These are phyloP conservation scores for Hydra vulgaris DNA, from an alignment of 30 jellyfish, hydroid and myxozoan species.

Conservation along the genomic window DNA sequence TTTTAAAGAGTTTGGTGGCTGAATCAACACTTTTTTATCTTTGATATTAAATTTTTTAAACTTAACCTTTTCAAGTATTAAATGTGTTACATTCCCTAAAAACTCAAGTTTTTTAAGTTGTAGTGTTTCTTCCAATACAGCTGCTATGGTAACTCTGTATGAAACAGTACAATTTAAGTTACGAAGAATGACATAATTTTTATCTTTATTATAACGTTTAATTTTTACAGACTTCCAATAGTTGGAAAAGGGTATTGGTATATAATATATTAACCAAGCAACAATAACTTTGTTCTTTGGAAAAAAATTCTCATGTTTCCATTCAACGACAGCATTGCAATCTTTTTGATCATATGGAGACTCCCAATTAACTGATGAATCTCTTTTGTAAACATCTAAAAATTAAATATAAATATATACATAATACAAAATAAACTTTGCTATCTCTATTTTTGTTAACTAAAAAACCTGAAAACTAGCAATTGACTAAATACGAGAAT, in stretches of 20 bases:
- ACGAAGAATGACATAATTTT: neutral
- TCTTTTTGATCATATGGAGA: conserved; percentile 10
- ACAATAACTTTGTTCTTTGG: neutral
- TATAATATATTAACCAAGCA: conserved; percentile 6
- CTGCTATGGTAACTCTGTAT: neutral
- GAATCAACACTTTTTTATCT: neutral
- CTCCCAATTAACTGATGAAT: neutral
- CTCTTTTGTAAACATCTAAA: neutral
- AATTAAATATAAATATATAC: neutral
- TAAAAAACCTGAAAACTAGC: too few species aligned
- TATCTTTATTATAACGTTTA: neutral
- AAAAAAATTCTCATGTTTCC: neutral
- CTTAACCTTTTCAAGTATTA: neutral
- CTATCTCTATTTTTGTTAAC: too few species aligned
- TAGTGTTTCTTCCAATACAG: neutral
- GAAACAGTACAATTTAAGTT: neutral
- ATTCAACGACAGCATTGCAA: neutral
- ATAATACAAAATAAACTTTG: neutral
- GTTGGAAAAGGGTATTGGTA: neutral
- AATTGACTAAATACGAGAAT: too few species aligned
- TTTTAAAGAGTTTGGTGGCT: neutral
- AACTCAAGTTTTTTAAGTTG: neutral
- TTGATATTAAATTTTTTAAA: neutral
- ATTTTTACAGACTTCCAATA: conserved; percentile 8
- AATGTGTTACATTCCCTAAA: neutral